phyloP scores from a whole-genome alignment of 2,113 vertebrate genomes.

The Leptobrachium leishanense region DNA sequence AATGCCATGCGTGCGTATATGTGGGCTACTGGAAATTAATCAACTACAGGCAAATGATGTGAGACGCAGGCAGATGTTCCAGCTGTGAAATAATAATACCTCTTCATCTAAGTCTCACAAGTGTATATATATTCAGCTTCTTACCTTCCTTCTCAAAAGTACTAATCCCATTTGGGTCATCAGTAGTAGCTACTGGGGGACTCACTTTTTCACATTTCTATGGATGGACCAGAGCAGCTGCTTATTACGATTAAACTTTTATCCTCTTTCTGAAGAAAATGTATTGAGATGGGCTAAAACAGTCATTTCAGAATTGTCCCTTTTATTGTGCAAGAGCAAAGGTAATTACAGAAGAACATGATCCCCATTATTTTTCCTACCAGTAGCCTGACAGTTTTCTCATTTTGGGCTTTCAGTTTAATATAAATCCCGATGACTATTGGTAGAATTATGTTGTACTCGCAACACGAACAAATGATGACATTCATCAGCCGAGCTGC shows the following conservation, averaged over 20 bases:
- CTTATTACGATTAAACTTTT: background rate
- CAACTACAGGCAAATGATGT: background rate
- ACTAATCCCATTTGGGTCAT: background rate
- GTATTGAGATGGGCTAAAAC: background rate
- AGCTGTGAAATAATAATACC: background rate
- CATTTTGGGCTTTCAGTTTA: slow-evolving; percentile 14
- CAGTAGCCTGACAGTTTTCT: slow-evolving; percentile 33
- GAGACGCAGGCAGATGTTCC: background rate
- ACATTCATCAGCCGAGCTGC: slow-evolving; percentile 16
- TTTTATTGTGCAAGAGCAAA: background rate
- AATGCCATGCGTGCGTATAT: background rate
- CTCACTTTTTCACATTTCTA: slow-evolving; percentile 9
- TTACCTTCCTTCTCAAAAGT: background rate
- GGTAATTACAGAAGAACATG: slow-evolving; percentile 40
- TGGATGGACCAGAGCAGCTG: background rate
- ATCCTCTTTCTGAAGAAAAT: background rate
- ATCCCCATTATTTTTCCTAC: slow-evolving; percentile 42
- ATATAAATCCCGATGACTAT: slow-evolving; percentile 25
- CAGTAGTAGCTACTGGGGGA: background rate
- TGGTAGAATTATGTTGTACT: background rate
- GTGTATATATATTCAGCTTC: background rate
- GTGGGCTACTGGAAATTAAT: background rate
- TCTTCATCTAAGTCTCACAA: slow-evolving; percentile 11
- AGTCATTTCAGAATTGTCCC: slow-evolving; percentile 11
- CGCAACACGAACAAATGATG: slow-evolving; percentile 3